Conservation (phyloP, 2,113 vertebrate species). For the Prunella himalayana region DNA sequence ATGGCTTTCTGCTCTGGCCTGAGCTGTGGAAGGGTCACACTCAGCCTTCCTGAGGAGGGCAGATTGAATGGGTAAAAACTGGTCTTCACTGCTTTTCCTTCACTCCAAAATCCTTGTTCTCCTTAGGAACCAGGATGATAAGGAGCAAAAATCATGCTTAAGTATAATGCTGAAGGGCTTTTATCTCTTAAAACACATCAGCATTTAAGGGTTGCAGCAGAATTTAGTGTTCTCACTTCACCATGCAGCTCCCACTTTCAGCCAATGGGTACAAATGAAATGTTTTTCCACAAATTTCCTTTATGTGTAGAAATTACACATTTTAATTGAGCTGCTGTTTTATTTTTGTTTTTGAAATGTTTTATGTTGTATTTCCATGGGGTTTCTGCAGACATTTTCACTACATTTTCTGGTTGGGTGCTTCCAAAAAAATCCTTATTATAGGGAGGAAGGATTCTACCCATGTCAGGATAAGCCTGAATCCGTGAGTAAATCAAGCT, state of each 20-base stretch:
- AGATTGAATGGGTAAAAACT: not conserved
- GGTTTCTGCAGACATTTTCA: conserved; percentile 27
- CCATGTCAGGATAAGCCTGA: not conserved
- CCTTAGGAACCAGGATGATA: not conserved
- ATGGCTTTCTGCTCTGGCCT: conserved; percentile 13
- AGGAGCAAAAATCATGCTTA: not conserved
- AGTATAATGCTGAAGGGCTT: not conserved
- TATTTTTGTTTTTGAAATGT: not conserved
- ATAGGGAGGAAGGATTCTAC: not conserved
- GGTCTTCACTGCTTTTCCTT: not conserved
- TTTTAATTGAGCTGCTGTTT: conserved; percentile 19
- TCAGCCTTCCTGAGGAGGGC: not conserved
- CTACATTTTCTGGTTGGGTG: conserved; percentile 21
- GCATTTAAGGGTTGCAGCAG: not conserved
- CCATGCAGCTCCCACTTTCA: not conserved
- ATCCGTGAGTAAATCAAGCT: not conserved
- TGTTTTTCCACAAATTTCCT: not conserved
- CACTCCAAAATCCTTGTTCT: accelerated
- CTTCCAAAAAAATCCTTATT: conserved; percentile 14
- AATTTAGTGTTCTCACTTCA: not conserved
- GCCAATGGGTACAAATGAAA: not conserved
- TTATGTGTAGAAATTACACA: not conserved
- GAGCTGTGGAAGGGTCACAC: not conserved
- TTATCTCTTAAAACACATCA: not conserved
- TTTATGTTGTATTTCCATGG: conserved; percentile 5